Evolutionary conservation across 2,797 vertebrate genomes (phyloP).

Genomic region (Poliocrania exsul): DNA sequence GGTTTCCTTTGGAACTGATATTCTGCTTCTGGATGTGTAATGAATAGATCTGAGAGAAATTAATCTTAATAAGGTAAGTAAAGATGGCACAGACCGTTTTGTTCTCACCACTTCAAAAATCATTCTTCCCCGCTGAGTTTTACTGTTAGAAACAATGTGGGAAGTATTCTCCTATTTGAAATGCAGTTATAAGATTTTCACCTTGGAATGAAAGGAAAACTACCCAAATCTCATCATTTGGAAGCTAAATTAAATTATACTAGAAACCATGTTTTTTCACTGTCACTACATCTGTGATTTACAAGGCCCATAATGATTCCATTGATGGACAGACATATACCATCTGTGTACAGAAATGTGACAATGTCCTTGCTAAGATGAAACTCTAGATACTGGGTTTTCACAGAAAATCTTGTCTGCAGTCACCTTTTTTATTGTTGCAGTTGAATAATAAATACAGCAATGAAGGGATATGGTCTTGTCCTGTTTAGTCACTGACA

Average conservation of each 20-base stretch:
- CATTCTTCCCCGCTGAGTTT: conserved; percentile 40
- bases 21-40: background rate
- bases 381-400: background rate
- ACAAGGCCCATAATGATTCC: background rate
- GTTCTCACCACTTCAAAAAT: conserved; percentile 61
- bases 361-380: background rate
- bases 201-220: background rate
- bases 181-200: background rate
- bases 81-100: background rate
- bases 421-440: background rate
- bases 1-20: background rate
- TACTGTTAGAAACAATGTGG: conserved; percentile 48
- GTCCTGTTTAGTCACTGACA: background rate
- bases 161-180: background rate
- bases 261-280: background rate
- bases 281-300: background rate
- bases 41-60: conserved; percentile 4
- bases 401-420: background rate
- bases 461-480: background rate
- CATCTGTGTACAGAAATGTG: background rate
- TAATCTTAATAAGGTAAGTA: background rate
- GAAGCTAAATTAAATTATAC: background rate
- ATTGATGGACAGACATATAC: background rate
- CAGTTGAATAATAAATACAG: background rate
- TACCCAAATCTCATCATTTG: background rate